phyloP scores from a whole-genome alignment of 35 echinoderm and acorn worm genomes.

The Eucidaris tribuloides region DNA sequence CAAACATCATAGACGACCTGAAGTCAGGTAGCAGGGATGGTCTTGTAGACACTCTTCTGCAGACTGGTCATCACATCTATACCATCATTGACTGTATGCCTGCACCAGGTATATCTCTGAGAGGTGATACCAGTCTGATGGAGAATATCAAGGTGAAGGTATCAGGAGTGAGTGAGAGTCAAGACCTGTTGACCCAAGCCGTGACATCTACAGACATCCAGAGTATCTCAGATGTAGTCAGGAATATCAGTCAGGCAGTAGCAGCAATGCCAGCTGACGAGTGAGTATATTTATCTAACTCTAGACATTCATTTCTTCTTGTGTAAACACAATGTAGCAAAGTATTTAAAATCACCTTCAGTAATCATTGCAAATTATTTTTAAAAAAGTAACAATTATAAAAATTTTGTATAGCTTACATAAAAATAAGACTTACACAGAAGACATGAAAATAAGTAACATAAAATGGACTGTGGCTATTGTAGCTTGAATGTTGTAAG shows the following conservation, averaged over 20 bases:
- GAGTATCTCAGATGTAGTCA: neutral
- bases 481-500: too few species aligned
- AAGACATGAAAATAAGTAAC: too few species aligned
- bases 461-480: too few species aligned
- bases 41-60: neutral
- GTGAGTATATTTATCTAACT: too few species aligned
- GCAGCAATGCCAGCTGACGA: neutral
- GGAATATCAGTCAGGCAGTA: neutral
- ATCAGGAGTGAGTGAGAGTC: neutral
- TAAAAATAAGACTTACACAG: too few species aligned
- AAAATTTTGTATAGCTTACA: too few species aligned
- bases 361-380: too few species aligned
- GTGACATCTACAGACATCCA: neutral
- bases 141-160: conserved; percentile 7
- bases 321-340: too few species aligned
- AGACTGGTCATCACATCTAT: conserved; percentile 40
- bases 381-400: too few species aligned
- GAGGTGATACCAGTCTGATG: neutral
- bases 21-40: neutral
- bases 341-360: too few species aligned
- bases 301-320: too few species aligned
- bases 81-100: conserved; percentile 13
- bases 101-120: neutral
- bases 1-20: neutral
- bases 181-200: neutral